phyloP scores from a whole-genome alignment of 2,797 vertebrate species.

The Toxotes lorentzi region DNA sequence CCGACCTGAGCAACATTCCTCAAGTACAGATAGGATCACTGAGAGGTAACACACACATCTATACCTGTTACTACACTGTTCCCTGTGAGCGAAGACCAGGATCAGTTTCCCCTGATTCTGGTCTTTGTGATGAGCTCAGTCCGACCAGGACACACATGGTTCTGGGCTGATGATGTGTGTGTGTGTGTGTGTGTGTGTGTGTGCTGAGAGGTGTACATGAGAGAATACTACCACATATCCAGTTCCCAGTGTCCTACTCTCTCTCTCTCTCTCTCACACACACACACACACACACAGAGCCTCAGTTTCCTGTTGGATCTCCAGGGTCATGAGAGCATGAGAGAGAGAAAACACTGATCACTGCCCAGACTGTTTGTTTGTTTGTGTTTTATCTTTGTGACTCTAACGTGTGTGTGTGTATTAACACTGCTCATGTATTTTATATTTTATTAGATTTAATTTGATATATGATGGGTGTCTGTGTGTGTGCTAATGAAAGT shows the following conservation, averaged over 20 bases:
- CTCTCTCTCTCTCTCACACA: no score
- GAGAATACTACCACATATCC: no score
- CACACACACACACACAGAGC: conserved; percentile 42
- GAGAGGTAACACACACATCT: conserved; percentile 84
- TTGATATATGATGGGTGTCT: not conserved
- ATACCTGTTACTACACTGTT: no score
- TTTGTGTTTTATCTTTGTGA: conserved; percentile 17
- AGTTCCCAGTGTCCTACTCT: no score
- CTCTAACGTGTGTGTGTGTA: not conserved
- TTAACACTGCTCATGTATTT: not conserved
- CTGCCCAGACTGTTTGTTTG: conserved; percentile 37
- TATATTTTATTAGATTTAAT: not conserved
- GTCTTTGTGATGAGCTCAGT: no score
- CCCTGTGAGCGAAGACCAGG: no score
- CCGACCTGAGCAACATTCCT: conserved; percentile 84
- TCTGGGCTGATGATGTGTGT: not conserved
- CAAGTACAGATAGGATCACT: conserved; percentile 83
- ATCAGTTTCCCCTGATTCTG: no score
- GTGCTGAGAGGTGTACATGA: no score
- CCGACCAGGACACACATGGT: not conserved
- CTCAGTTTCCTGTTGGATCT: conserved; percentile 65
- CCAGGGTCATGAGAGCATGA: conserved; percentile 68
- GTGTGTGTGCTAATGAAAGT: conserved; percentile 40
- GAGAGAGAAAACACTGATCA: conserved; percentile 65
- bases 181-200: no score